These are phyloP conservation scores for Pteropus rufus DNA, from an alignment of 2,797 vertebrate species.

Conservation along the genomic window DNA sequence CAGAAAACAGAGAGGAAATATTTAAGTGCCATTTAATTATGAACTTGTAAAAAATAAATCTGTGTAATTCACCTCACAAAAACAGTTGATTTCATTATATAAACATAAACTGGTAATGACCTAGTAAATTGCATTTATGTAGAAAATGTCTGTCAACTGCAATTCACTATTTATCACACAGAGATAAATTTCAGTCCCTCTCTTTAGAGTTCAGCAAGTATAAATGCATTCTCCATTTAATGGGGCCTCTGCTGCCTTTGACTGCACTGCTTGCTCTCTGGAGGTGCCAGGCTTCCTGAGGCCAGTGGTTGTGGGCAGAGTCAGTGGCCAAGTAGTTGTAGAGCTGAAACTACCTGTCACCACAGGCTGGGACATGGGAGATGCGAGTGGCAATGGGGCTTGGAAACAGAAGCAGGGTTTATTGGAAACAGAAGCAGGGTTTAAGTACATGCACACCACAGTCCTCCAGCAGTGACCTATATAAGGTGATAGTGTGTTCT, in stretches of 20 bases:
- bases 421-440: slow-evolving; percentile 20
- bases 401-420: slow-evolving; percentile 11
- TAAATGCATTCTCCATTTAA: slow-evolving; percentile 63
- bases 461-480: slow-evolving; percentile 61
- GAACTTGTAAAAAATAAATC: slow-evolving; percentile 69
- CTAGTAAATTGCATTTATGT: slow-evolving; percentile 76
- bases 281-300: slow-evolving; percentile 38
- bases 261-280: slow-evolving; percentile 26
- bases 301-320: slow-evolving; percentile 20
- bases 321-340: not conserved
- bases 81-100: slow-evolving; percentile 72
- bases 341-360: slow-evolving; percentile 37
- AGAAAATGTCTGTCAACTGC: slow-evolving; percentile 71
- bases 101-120: slow-evolving; percentile 71
- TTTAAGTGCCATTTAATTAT: slow-evolving; percentile 70
- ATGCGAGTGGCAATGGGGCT: slow-evolving; percentile 33
- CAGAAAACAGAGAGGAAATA: slow-evolving; percentile 41
- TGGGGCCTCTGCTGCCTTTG: slow-evolving; percentile 39
- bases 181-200: slow-evolving; percentile 69
- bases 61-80: slow-evolving; percentile 68
- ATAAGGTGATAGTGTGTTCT: not conserved
- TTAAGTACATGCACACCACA: not conserved
- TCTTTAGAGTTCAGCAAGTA: slow-evolving; percentile 43
- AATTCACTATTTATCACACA: slow-evolving; percentile 70
- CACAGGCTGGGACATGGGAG: not conserved